Percentiles rank a stretch among this genome's conserved stretches.
Evolutionary conservation across 2,797 vertebrate genomes (phyloP).

Genomic region (Babyrousa celebensis): DNA sequence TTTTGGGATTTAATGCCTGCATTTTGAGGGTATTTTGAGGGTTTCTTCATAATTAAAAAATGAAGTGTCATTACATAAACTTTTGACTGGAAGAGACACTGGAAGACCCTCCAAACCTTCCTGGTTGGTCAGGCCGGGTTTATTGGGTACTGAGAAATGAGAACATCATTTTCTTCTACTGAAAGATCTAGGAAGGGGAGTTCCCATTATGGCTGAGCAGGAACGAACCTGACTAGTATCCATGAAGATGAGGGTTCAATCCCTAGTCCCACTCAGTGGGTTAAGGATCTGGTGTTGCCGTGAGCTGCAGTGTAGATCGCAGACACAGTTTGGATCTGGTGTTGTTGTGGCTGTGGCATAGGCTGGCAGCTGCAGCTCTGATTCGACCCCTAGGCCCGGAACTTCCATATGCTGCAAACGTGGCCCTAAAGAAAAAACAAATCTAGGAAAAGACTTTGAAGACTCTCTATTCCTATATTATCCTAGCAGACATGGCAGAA

Average conservation of each 20-base stretch:
- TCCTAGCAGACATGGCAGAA: background rate
- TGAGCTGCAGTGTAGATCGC: too few relatives aligned
- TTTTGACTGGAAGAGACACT: background rate
- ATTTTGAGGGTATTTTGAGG: constrained; percentile 20
- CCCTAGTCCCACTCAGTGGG: too few relatives aligned
- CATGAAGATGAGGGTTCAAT: too few relatives aligned
- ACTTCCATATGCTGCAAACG: too few relatives aligned
- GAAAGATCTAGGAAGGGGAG: background rate
- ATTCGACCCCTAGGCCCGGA: too few relatives aligned
- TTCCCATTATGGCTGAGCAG: too few relatives aligned
- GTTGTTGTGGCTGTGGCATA: too few relatives aligned
- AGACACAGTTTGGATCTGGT: too few relatives aligned
- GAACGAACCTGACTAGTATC: too few relatives aligned
- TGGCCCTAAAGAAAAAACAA: background rate
- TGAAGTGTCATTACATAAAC: background rate
- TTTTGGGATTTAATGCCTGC: background rate
- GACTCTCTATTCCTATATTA: background rate
- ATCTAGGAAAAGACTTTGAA: background rate
- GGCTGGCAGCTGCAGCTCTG: too few relatives aligned
- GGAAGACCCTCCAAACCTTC: background rate
- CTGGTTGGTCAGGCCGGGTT: background rate
- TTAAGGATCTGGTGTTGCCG: too few relatives aligned
- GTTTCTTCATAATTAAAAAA: background rate
- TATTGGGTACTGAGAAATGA: background rate
- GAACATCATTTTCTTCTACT: background rate